Evolutionary conservation across 2,888 invertebrate genomes (phyloP), one percentile per base, ranked within the genome.

Genomic region (Schizaphis graminum): DNA sequence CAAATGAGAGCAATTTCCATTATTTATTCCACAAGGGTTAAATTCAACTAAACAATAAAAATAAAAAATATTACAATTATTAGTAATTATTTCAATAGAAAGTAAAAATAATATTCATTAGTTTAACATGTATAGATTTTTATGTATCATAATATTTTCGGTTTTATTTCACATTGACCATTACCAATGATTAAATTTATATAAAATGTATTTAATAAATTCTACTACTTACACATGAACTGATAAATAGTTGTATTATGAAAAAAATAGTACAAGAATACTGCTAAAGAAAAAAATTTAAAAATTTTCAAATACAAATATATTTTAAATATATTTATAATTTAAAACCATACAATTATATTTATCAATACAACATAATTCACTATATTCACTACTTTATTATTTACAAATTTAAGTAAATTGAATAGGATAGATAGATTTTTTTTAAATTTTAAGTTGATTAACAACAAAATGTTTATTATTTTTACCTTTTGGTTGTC

Each of bases 1-100:
- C 91, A 98, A 96, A 96, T 98, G 98, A 85, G 98, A 98, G 96
- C 98, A 98, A 95, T 97, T 97, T 44, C 97, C 98, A 96, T 98
- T 97, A 95, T 97, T 96, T 0, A 95, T 95, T 0, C 96, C 97
- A 96, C 98, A 98, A 3, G 98, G 98, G 96, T 94, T 95, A 53
- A 56, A 94, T n/a, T 94, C 92, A 92, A 94, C 95, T 95, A 91
- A 49, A 87, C 2, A 67, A 92, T 35, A 92, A 77, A 84, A 87
- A 91, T 85, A 87, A 85, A n/a, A 77, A 91, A 90, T 41, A 49
- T 35, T 47, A 89, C 0, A 77, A 26, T 56, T 41, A 53, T 44
- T 41, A 89, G 28, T 67, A 28, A 87, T 87, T 1, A 61, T 86
- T 47, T 53, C 0, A 90, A 61, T 24, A 21, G 3, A 35, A 77